Conservation (phyloP, 2,797 vertebrate genomes). For the Astyanax mexicanus region DNA sequence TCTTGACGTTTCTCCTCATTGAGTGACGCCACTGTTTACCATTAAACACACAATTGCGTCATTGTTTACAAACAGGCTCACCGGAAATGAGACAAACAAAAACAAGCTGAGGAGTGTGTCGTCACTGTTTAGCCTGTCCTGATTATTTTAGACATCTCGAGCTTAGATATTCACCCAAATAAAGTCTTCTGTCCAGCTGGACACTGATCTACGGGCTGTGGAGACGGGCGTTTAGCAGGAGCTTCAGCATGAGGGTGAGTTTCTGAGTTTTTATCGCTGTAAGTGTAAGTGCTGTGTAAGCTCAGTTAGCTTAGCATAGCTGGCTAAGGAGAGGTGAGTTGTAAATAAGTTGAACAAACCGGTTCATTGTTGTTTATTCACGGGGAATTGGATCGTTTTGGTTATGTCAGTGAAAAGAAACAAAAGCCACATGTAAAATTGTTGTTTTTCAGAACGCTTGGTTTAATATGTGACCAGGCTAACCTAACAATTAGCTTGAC, state of each 20-base stretch:
- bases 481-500: no score
- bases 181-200: not conserved
- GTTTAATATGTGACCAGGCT: no score
- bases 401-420: no score
- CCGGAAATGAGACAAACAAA: slow-evolving; percentile 54
- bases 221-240: no score
- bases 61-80: slow-evolving; percentile 51
- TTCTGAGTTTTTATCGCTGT: not conserved
- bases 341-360: no score
- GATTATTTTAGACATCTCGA: not conserved
- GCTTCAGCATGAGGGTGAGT: not conserved
- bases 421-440: no score
- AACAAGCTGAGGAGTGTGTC: slow-evolving; percentile 40
- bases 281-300: not conserved
- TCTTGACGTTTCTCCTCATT: not conserved
- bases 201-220: not conserved
- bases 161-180: not conserved
- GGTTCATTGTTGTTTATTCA: not conserved
- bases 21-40: no score
- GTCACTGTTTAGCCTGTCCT: not conserved
- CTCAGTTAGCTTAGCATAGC: not conserved
- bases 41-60: slow-evolving; percentile 1
- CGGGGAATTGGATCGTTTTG: not conserved
- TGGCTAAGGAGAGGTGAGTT: not conserved
- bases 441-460: no score